phyloP scores from a whole-genome alignment of 2,113 vertebrate genomes.

The Crotalus horridus region DNA sequence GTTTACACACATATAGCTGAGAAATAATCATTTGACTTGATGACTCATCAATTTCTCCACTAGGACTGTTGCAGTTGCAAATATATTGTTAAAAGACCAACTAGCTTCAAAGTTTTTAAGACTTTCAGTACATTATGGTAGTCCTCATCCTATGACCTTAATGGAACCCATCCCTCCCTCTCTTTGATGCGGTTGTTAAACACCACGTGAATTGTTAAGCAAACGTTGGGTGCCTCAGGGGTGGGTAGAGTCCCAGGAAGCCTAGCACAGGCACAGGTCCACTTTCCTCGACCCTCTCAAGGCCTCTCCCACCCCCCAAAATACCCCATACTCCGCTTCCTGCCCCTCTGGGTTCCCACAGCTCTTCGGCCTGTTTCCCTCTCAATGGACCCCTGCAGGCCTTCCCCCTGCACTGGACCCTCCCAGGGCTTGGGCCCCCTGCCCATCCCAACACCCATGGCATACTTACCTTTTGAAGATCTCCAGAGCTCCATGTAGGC shows the following conservation, averaged over 20 bases:
- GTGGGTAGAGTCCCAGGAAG: not conserved
- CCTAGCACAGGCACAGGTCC: not conserved
- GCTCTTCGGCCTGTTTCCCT: not conserved
- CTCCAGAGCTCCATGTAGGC: too few species aligned
- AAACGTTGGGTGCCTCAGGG: not conserved
- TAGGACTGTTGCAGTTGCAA: constrained; percentile 58
- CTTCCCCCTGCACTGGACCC: not conserved
- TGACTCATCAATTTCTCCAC: constrained; percentile 64
- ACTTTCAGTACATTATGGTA: not conserved
- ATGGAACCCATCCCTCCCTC: not conserved
- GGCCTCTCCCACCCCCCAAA: not conserved
- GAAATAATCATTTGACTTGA: constrained; percentile 61
- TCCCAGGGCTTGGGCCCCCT: not conserved
- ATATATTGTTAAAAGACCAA: constrained; percentile 20
- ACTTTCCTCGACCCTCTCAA: not conserved
- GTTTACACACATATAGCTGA: constrained; percentile 42
- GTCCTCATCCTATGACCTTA: not conserved
- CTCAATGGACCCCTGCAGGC: not conserved
- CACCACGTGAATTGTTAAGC: not conserved
- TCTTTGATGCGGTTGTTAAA: not conserved
- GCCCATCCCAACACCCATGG: not conserved
- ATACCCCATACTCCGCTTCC: not conserved
- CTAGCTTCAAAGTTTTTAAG: not conserved
- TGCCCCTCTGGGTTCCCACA: not conserved
- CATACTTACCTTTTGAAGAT: too few species aligned